A percentile compares a stretch with the other conserved stretches of the same genome.
Conservation (phyloP, 1,140 invertebrate species). For the Pachyrhynchus sulphureomaculatus region DNA sequence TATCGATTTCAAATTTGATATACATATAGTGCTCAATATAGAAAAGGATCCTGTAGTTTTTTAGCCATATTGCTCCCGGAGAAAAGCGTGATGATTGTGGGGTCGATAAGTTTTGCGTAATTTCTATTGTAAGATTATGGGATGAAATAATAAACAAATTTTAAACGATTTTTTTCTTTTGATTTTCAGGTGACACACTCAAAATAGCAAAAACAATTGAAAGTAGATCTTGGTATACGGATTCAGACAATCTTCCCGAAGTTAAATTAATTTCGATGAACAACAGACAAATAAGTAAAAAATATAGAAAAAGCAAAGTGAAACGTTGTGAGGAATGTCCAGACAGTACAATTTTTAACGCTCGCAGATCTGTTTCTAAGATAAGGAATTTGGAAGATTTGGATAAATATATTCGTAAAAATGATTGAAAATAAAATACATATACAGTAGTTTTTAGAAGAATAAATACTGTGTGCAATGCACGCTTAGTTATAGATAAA, state of each 20-base stretch:
- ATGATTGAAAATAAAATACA: background rate
- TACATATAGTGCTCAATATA: too few species aligned
- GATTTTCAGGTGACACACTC: slow-evolving; percentile 45
- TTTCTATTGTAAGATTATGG: too few species aligned
- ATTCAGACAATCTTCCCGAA: slow-evolving; percentile 2
- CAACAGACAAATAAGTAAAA: background rate
- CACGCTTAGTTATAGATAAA: too few species aligned
- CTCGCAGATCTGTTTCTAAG: background rate
- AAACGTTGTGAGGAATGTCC: background rate
- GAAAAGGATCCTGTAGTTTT: too few species aligned
- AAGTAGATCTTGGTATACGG: slow-evolving; percentile 39
- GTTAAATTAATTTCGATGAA: slow-evolving; percentile 4
- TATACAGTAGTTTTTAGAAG: too few species aligned
- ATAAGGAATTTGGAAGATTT: slow-evolving; percentile 3
- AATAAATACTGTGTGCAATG: too few species aligned
- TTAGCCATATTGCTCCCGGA: too few species aligned
- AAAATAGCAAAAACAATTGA: slow-evolving; percentile 44
- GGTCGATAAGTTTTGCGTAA: too few species aligned
- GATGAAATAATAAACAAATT: too few species aligned
- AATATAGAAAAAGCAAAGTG: background rate
- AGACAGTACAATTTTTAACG: background rate
- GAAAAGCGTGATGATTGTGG: too few species aligned
- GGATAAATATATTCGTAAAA: background rate
- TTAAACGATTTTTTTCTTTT: background rate
- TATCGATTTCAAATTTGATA: too few species aligned